Evolutionary conservation across 2,113 vertebrate genomes (phyloP).

Genomic region (Pelmatolapia mariae): DNA sequence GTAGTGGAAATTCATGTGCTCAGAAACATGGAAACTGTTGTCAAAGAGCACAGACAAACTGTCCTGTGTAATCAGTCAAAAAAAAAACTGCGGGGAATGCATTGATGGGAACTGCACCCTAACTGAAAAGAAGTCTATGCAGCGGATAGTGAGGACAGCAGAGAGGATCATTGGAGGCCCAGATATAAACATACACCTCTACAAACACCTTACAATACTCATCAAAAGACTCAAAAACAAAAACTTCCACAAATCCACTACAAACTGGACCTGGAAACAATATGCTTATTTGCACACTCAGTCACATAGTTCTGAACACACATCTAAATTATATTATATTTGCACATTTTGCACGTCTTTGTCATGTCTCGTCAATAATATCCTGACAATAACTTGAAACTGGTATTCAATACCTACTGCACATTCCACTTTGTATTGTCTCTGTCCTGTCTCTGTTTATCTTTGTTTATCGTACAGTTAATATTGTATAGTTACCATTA

Average conservation of each 20-base stretch:
- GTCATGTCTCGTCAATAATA: background rate
- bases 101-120: background rate
- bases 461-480: no score
- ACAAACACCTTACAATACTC: rapidly evolving
- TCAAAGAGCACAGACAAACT: background rate
- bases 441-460: no score
- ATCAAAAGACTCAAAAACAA: background rate
- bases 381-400: rapidly evolving
- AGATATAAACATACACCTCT: background rate
- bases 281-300: background rate
- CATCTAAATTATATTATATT: rapidly evolving
- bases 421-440: no score
- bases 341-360: background rate
- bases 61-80: background rate
- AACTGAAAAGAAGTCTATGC: background rate
- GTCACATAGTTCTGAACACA: rapidly evolving
- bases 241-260: background rate
- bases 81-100: background rate
- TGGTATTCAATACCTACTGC: background rate
- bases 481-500: no score
- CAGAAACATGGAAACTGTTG: background rate
- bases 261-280: background rate
- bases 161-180: background rate
- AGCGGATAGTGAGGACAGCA: background rate
- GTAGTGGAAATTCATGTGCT: background rate